Conservation (phyloP, 1,140 invertebrate species). For the Drosophila rhopaloa region DNA sequence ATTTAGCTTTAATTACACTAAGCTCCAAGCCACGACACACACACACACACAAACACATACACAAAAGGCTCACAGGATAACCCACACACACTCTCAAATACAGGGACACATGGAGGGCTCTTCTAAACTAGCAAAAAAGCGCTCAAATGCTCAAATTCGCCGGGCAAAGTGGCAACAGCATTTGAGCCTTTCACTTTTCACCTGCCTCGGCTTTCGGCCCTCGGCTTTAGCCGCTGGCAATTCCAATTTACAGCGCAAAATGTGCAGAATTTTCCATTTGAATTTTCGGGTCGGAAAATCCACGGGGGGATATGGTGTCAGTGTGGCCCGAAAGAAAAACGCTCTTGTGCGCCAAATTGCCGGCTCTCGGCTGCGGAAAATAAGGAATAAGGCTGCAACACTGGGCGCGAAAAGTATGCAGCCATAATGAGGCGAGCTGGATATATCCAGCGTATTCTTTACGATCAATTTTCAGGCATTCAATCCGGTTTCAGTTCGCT, state of each 20-base stretch:
- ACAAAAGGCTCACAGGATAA: slow-evolving; percentile 6
- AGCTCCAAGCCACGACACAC: slow-evolving; percentile 65
- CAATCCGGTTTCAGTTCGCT: slow-evolving; percentile 24
- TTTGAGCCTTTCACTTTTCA: slow-evolving; percentile 74
- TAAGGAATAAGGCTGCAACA: slow-evolving; percentile 8
- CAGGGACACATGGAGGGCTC: slow-evolving; percentile 24
- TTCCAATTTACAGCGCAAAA: slow-evolving; percentile 55
- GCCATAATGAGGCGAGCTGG: slow-evolving; percentile 39
- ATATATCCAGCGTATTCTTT: slow-evolving; percentile 24
- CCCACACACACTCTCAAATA: slow-evolving; percentile 1
- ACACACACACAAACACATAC: slow-evolving; percentile 22
- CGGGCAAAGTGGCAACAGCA: slow-evolving; percentile 61
- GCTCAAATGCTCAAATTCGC: slow-evolving; percentile 66
- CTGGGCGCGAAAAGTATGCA: slow-evolving; percentile 40
- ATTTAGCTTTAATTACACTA: slow-evolving; percentile 83
- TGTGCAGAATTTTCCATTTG: slow-evolving; percentile 74
- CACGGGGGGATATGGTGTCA: neutral
- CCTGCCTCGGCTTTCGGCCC: slow-evolving; percentile 33
- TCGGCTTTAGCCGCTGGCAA: slow-evolving; percentile 35
- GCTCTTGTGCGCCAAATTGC: slow-evolving; percentile 57
- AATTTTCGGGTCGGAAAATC: slow-evolving; percentile 24
- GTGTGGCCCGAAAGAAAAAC: neutral
- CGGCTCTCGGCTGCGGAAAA: slow-evolving; percentile 21
- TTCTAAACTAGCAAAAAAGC: slow-evolving; percentile 61
- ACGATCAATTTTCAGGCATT: slow-evolving; percentile 41